Conservation (phyloP, 2,888 invertebrate species). For the Epistrophe grossulariae region DNA sequence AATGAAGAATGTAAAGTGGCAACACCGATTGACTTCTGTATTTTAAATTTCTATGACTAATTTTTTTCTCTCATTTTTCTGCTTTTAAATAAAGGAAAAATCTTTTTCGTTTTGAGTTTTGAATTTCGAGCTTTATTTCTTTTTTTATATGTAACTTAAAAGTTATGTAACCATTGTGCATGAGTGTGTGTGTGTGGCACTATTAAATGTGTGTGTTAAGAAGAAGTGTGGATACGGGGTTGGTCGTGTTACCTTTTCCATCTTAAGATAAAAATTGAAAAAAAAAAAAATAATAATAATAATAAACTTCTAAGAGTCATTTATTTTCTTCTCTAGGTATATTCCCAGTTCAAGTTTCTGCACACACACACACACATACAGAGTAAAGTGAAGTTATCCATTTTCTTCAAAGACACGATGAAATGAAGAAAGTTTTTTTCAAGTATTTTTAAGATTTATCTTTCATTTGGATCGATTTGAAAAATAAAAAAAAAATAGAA, state of each 20-base stretch:
- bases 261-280: not conserved
- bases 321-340: conserved; percentile 18
- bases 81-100: conserved; percentile 5
- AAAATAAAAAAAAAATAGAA: not conserved
- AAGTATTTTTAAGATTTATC: conserved; percentile 50
- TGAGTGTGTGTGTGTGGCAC: conserved; percentile 6
- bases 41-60: not conserved
- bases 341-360: not conserved
- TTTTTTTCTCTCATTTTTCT: conserved; percentile 2
- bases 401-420: conserved; percentile 38
- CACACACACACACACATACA: not conserved
- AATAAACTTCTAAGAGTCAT: conserved; percentile 23
- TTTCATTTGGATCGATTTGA: conserved; percentile 26
- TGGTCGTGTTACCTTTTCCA: conserved; percentile 5
- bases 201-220: not conserved
- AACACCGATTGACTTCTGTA: not conserved
- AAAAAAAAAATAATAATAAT: not conserved
- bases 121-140: conserved; percentile 9
- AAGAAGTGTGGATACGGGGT: not conserved
- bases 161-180: conserved; percentile 25
- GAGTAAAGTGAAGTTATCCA: conserved; percentile 16
- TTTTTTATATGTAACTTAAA: conserved; percentile 7
- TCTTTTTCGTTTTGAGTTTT: conserved; percentile 2
- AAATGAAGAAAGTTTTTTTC: conserved; percentile 46
- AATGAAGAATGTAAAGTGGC: no score